Evolutionary conservation across 2,797 vertebrate species (phyloP), one percentile per base, ranked within the genome.

Genomic region (Holocentrus rufus): DNA sequence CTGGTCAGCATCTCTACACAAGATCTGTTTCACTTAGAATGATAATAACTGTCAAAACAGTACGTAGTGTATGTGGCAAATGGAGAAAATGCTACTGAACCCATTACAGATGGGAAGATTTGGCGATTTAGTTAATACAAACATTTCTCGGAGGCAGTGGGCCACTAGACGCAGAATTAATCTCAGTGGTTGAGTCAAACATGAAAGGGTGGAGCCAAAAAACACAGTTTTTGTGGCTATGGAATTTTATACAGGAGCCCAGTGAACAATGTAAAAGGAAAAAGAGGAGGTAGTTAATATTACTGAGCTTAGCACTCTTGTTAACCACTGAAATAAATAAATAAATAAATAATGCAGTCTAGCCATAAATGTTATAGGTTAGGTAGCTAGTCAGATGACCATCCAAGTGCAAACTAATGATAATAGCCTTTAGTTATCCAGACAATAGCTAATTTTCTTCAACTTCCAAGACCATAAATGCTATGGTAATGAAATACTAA

Each of bases 1-100:
- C 84, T 72, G 77, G 53, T 91, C 87, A 90, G 85, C 78, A 63
- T 76, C 59, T 89, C 71, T 70, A 60, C 47, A 64, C 66, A 85
- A 69, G 15, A 68, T 60, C 18, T 27, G 36, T 72, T 86, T 79
- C 73, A 64, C 55, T 56, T 34, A 82, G 65, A 72, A 46, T 74
- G 36, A 47, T 46, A 77, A 77, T 81, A 44, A 69, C 59, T 75
- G 67, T 70, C 65, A 76, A 58, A 25, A 69, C 30, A 66, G 71
- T 56, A 65, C 68, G 70, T 68, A n/a, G 20, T 36, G 13, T 14
- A 34, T 74, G 62, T 74, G 77, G 55, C 10, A 22, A 61, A 52
- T 27, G 27, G 60, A 64, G 52, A 55, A 42, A 63, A 42, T 27
- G 17, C 20, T 54, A 22, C 56, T 61, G 46, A 78, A 70, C 53